Evolutionary conservation across 2,888 invertebrate genomes (phyloP).

Genomic region (Nomada fabriciana): DNA sequence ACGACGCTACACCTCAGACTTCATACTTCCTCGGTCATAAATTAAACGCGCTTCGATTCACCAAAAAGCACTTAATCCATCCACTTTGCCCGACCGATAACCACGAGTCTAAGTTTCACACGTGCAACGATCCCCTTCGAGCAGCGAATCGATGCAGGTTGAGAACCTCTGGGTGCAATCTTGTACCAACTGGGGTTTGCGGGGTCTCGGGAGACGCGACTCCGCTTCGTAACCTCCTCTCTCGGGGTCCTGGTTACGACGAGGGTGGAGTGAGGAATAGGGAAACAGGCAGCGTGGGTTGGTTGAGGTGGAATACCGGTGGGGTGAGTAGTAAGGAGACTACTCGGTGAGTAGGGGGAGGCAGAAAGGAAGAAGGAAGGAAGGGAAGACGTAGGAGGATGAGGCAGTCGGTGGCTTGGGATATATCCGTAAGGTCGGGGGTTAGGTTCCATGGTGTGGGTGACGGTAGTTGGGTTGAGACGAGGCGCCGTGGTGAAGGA

Average conservation of each 20-base stretch:
- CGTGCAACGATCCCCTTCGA: constrained; percentile 27
- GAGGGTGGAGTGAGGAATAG: constrained; percentile 71
- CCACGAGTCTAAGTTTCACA: not conserved
- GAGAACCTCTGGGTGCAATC: constrained; percentile 83
- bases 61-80: constrained; percentile 6
- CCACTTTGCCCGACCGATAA: not conserved
- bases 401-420: constrained; percentile 72
- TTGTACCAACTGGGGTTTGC: constrained; percentile 83
- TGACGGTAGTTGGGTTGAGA: constrained; percentile 69
- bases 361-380: constrained; percentile 53
- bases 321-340: constrained; percentile 66
- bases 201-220: constrained; percentile 80
- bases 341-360: constrained; percentile 49
- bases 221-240: constrained; percentile 79
- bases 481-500: constrained; percentile 79
- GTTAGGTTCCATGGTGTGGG: constrained; percentile 59
- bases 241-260: constrained; percentile 70
- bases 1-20: not conserved
- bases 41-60: not conserved
- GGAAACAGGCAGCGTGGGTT: constrained; percentile 70
- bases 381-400: constrained; percentile 26
- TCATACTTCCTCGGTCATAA: not conserved
- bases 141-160: constrained; percentile 36
- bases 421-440: constrained; percentile 74
- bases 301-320: constrained; percentile 63